Percentiles rank a stretch among this genome's conserved stretches.
These are phyloP conservation scores for Tetragonisca angustula DNA, from an alignment of 2,888 invertebrate genomes.

Conservation along the genomic window DNA sequence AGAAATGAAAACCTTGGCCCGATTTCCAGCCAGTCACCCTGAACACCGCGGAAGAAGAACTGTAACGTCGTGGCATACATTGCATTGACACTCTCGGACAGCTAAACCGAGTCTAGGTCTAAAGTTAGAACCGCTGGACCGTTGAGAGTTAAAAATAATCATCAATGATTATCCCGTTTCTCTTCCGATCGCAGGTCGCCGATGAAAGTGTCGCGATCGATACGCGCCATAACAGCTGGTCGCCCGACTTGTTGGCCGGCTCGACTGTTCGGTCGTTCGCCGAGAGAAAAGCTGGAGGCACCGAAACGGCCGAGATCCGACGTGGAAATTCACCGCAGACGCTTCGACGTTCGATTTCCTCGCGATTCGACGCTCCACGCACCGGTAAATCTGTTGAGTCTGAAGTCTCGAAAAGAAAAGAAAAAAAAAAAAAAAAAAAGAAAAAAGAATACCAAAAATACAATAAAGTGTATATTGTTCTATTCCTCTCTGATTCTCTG, in stretches of 20 bases:
- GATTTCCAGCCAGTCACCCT: not conserved
- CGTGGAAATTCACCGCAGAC: slow-evolving; percentile 11
- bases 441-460: slow-evolving; percentile 30
- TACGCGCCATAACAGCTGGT: not conserved
- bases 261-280: not conserved
- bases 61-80: not conserved
- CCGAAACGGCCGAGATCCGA: not conserved
- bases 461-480: slow-evolving; percentile 47
- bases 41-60: not conserved
- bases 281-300: not conserved
- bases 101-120: not conserved
- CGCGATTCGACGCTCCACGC: not conserved
- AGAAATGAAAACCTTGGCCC: not conserved
- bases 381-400: slow-evolving; percentile 13
- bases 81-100: not conserved
- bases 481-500: slow-evolving; percentile 24
- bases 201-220: slow-evolving; percentile 13
- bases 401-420: not conserved
- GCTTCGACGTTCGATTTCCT: not conserved
- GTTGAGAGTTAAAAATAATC: slow-evolving; percentile 47
- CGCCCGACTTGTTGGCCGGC: not conserved
- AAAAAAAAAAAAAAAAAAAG: slow-evolving; percentile 20
- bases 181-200: slow-evolving; percentile 28
- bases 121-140: slow-evolving; percentile 18
- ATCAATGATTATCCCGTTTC: slow-evolving; percentile 19